Conservation (phyloP, 2,888 invertebrate genomes). For the Terebella lapidaria region DNA sequence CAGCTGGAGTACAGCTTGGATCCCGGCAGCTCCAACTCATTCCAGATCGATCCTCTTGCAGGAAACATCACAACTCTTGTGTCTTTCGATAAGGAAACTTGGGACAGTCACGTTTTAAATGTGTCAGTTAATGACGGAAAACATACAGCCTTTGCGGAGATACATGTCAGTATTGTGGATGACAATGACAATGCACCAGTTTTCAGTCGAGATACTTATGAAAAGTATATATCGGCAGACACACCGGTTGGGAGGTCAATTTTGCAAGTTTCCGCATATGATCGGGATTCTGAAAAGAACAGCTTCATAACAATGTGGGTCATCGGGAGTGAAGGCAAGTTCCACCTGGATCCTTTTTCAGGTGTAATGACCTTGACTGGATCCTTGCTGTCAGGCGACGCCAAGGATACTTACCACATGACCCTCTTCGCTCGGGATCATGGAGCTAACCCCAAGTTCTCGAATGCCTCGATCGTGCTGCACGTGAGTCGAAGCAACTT, state of each 20-base stretch:
- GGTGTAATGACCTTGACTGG: constrained; percentile 9
- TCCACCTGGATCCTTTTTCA: constrained; percentile 11
- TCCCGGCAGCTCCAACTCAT: not conserved
- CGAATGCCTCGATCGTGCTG: constrained; percentile 3
- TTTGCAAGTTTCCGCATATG: not conserved
- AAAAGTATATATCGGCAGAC: not conserved
- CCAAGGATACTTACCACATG: constrained; percentile 3
- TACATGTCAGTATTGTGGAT: constrained; percentile 8
- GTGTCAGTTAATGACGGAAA: constrained; percentile 9
- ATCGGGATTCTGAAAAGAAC: constrained; percentile 9
- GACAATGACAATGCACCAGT: constrained; percentile 13
- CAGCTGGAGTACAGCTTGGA: not conserved
- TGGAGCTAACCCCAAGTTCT: constrained; percentile 6
- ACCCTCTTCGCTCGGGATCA: constrained; percentile 14
- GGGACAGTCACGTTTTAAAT: not conserved
- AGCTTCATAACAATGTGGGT: constrained; percentile 14
- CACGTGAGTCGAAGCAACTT: constrained; percentile 10
- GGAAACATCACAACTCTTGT: constrained; percentile 1
- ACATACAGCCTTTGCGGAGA: not conserved
- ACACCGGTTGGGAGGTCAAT: not conserved
- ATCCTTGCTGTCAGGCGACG: not conserved
- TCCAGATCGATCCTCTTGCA: constrained; percentile 1
- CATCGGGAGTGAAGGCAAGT: constrained; percentile 13
- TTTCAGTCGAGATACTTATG: constrained; percentile 2
- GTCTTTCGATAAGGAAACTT: constrained; percentile 4